A percentile compares a stretch with the other conserved stretches of the same genome.
phyloP scores from a whole-genome alignment of 1,140 invertebrate species.

The Drosophila tsacasi region DNA sequence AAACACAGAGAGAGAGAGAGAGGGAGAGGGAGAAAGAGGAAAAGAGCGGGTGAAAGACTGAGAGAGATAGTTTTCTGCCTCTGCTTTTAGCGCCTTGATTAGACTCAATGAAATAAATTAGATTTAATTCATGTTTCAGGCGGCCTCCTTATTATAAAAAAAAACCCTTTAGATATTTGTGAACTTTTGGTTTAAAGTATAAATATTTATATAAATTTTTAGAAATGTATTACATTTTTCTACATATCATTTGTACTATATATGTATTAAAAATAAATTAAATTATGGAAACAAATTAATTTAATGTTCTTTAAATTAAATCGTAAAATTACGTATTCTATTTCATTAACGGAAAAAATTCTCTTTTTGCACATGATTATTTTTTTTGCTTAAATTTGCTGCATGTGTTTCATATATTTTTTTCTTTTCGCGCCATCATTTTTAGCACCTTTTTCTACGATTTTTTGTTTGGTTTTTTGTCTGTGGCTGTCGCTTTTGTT shows the following conservation, averaged over 20 bases:
- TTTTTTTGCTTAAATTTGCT: slow-evolving; percentile 16
- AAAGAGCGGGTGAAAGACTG: slow-evolving; percentile 1
- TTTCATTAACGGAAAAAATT: not conserved
- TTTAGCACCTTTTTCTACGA: slow-evolving; percentile 63
- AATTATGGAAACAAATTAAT: not conserved
- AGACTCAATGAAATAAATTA: slow-evolving; percentile 70
- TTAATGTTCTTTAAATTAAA: not conserved
- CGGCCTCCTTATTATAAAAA: not conserved
- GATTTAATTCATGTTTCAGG: slow-evolving; percentile 73
- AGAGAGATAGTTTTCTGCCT: slow-evolving; percentile 4
- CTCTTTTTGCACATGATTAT: not conserved
- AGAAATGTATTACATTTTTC: too few relatives aligned
- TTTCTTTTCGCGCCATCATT: slow-evolving; percentile 63
- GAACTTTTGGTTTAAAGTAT: not conserved
- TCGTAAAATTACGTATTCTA: not conserved
- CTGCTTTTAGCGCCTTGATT: slow-evolving; percentile 54
- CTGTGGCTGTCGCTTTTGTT: slow-evolving; percentile 45
- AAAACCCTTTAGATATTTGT: not conserved
- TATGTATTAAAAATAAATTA: too few relatives aligned
- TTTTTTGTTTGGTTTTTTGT: not conserved
- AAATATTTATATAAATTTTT: not conserved
- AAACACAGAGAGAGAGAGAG: not conserved
- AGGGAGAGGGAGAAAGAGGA: too few relatives aligned
- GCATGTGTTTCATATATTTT: slow-evolving; percentile 22
- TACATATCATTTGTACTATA: too few relatives aligned